These are phyloP conservation scores for Drosophila novamexicana DNA, from an alignment of 1,140 invertebrate genomes.

Conservation along the genomic window DNA sequence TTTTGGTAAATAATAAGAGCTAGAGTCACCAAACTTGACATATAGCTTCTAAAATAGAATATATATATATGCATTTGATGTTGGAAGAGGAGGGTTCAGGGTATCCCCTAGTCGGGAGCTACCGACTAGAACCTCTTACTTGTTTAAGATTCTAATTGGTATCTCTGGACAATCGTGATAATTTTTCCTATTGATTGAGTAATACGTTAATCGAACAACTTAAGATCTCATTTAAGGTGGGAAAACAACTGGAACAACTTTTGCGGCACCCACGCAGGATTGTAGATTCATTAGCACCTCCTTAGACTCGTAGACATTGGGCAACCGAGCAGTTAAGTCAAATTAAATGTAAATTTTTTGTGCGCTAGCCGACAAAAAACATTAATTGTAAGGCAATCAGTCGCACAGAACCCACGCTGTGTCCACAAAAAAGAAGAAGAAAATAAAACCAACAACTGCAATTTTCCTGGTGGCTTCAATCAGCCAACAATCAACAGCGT, in stretches of 20 bases:
- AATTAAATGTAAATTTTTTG: constrained; percentile 72
- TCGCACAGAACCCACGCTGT: constrained; percentile 50
- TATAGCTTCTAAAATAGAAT: too few species aligned
- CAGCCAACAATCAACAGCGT: constrained; percentile 50
- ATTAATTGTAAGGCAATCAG: constrained; percentile 65
- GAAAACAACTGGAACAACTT: background rate
- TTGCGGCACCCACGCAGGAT: constrained; percentile 16
- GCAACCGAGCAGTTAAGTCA: constrained; percentile 39
- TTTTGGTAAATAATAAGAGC: too few species aligned
- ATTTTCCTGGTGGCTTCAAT: constrained; percentile 53
- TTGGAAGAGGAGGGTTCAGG: too few species aligned
- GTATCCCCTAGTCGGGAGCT: too few species aligned
- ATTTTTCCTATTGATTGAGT: background rate
- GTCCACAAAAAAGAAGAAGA: background rate
- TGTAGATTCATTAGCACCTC: constrained; percentile 63
- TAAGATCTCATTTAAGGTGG: background rate
- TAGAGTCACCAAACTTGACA: too few species aligned
- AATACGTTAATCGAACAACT: constrained; percentile 5
- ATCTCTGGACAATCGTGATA: too few species aligned
- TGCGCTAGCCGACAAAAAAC: constrained; percentile 23
- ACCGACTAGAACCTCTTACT: too few species aligned
- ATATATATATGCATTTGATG: too few species aligned
- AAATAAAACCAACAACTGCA: constrained; percentile 23
- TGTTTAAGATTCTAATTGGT: too few species aligned
- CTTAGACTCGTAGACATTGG: constrained; percentile 44